Evolutionary conservation across 1,140 invertebrate genomes (phyloP).

Genomic region (Drosophila albomicans): DNA sequence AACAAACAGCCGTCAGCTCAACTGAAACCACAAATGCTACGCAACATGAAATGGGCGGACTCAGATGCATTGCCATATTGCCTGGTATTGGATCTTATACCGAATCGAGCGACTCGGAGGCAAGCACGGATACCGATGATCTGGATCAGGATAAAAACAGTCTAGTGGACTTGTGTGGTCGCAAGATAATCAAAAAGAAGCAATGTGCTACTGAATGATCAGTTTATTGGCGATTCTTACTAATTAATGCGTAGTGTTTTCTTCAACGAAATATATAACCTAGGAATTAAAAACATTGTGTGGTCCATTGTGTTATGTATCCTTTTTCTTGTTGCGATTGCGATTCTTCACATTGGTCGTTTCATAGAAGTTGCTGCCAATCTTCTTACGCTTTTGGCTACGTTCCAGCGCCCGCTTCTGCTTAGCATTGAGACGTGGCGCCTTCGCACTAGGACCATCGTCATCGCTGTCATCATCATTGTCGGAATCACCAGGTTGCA

Average conservation of each 20-base stretch:
- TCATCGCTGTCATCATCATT: constrained; percentile 77
- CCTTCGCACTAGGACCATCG: constrained; percentile 56
- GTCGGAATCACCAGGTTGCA: constrained; percentile 70
- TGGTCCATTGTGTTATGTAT: constrained; percentile 37
- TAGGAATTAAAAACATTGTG: constrained; percentile 49
- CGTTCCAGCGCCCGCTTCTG: constrained; percentile 91
- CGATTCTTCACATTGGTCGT: constrained; percentile 96
- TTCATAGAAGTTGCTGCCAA: constrained; percentile 97
- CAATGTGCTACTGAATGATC: constrained; percentile 62
- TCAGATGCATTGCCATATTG: constrained; percentile 90
- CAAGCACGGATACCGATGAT: constrained; percentile 87
- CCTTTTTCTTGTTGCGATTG: constrained; percentile 81
- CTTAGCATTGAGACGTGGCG: constrained; percentile 90
- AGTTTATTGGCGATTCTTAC: constrained; percentile 58
- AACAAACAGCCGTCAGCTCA: constrained; percentile 6
- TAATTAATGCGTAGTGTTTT: constrained; percentile 44
- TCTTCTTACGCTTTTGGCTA: constrained; percentile 92
- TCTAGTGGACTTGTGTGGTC: constrained; percentile 87
- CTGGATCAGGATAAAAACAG: constrained; percentile 68
- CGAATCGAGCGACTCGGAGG: constrained; percentile 89
- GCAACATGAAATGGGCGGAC: constrained; percentile 76
- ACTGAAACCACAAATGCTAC: constrained; percentile 32
- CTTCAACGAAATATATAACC: constrained; percentile 62
- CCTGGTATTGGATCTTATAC: constrained; percentile 92
- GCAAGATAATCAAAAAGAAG: constrained; percentile 85